Percentiles rank a stretch among this genome's conserved stretches.
Conservation (phyloP, 2,113 vertebrate genomes). For the Cromileptes altivelis region DNA sequence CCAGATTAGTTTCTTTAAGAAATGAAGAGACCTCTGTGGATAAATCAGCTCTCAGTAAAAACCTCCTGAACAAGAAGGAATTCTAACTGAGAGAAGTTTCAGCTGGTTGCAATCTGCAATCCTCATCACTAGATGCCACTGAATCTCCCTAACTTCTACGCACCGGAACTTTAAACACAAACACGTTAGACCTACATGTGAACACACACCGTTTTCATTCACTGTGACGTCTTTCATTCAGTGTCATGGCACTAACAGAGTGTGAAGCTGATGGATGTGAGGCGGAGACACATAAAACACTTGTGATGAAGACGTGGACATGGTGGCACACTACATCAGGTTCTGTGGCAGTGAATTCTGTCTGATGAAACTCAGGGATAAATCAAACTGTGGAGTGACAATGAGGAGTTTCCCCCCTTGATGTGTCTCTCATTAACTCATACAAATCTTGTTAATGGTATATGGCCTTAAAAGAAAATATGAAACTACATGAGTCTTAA, state of each 20-base stretch:
- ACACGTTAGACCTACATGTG: slow-evolving; percentile 1
- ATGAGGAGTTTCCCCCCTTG: accelerated
- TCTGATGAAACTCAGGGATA: slow-evolving; percentile 5
- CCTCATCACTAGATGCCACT: too few species aligned
- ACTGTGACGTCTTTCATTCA: slow-evolving; percentile 16
- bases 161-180: not conserved
- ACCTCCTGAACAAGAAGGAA: too few species aligned
- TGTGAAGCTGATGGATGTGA: slow-evolving; percentile 48
- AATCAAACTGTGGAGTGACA: slow-evolving; percentile 30
- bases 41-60: too few species aligned
- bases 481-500: slow-evolving; percentile 27
- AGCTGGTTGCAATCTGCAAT: too few species aligned
- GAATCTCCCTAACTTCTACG: too few species aligned
- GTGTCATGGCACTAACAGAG: slow-evolving; percentile 31
- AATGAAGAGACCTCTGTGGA: too few species aligned
- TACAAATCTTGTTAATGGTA: slow-evolving; percentile 45
- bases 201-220: slow-evolving; percentile 1
- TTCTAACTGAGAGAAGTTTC: too few species aligned
- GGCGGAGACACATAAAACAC: slow-evolving; percentile 32
- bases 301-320: slow-evolving; percentile 57
- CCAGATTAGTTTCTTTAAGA: too few species aligned
- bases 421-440: not conserved
- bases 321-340: slow-evolving; percentile 32
- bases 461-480: slow-evolving; percentile 14
- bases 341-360: slow-evolving; percentile 3